Base-by-base conservation (phyloP, 2,113 vertebrate species). In the Chrysemys picta region DNA sequence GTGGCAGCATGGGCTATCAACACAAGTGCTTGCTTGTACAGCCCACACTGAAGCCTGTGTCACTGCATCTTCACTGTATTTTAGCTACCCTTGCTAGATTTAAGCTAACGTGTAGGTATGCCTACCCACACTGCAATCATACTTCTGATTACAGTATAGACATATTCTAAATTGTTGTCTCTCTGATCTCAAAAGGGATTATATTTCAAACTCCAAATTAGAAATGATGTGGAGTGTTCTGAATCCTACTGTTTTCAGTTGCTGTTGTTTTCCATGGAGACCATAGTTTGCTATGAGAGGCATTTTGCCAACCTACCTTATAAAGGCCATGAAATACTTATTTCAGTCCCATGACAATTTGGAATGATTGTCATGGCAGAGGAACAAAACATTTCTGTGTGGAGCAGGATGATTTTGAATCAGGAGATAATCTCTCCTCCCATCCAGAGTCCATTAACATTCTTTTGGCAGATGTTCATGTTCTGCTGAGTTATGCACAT, bases 241-340 rank as follows among this genome's bases (percentile, higher is more conserved):
- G 38, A 90, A 91, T 92, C 92, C 12, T 53, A 6, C 45, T 84
- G 4, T 65, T 94, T 89, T n/a, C 6, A 17, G 38, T 80, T 22
- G 42, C 29, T 84, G 53, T 21, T 83, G 3, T 49, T 59, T 96
- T 93, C 47, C 56, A 12, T 35, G 2, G 42, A 57, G 35, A 31
- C 75, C 6, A 12, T 27, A 80, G 45, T 91, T 96, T 7, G 14
- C 84, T 93, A 90, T 94, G 75, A 82, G 89, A 89, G 86, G 72
- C 17, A 35, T 53, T 79, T 94, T 92, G 53, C 54, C 53, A 78
- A 38, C 31, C 42, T 89, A 49, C 84, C 29, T 88, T 21, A 1
- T 35, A 38, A 54, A 0, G 56, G 90, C 22, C 0, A 14, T 75
- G 56, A 91, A 85, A 57, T 91, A 31, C 47, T 94, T 84, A 90